phyloP scores from a whole-genome alignment of 2,113 vertebrate genomes.

The Embiotoca jacksoni region DNA sequence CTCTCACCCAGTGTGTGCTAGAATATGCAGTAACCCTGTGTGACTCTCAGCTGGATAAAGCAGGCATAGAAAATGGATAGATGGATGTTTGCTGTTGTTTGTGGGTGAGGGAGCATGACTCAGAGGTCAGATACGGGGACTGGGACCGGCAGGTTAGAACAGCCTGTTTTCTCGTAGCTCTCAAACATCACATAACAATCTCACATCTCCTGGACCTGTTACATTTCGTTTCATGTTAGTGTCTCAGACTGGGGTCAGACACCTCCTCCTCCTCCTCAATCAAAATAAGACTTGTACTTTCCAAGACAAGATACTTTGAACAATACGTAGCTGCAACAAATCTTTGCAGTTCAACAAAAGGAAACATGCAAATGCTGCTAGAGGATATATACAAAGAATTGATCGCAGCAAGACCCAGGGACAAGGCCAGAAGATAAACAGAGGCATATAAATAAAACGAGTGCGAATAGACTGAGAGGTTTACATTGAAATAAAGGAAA shows the following conservation, averaged over 20 bases:
- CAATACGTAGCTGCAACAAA: conserved; percentile 26
- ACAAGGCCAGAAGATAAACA: neutral
- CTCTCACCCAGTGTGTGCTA: conserved; percentile 1
- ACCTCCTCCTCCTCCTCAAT: conserved; percentile 35
- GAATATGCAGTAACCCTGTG: conserved; percentile 14
- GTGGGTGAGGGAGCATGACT: conserved; percentile 31
- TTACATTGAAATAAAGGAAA: conserved; percentile 10
- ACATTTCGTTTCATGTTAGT: conserved; percentile 46
- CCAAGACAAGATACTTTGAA: conserved; percentile 26
- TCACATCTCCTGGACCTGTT: conserved; percentile 28
- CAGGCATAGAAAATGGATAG: conserved; percentile 10
- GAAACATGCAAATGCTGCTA: conserved; percentile 29
- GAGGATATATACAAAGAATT: conserved; percentile 32
- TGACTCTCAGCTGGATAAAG: conserved; percentile 22
- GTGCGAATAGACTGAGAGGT: conserved; percentile 3
- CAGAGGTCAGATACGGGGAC: conserved; percentile 39
- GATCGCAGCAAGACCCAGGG: conserved; percentile 3
- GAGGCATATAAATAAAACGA: conserved; percentile 35
- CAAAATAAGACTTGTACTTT: conserved; percentile 24
- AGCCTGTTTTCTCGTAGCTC: conserved; percentile 20
- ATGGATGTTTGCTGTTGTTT: conserved; percentile 41
- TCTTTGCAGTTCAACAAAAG: conserved; percentile 16
- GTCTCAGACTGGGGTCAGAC: conserved; percentile 32
- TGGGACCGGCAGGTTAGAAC: conserved; percentile 33
- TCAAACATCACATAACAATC: conserved; percentile 45